Conservation (phyloP, 1,140 invertebrate species). For the Drosophila tristis region DNA sequence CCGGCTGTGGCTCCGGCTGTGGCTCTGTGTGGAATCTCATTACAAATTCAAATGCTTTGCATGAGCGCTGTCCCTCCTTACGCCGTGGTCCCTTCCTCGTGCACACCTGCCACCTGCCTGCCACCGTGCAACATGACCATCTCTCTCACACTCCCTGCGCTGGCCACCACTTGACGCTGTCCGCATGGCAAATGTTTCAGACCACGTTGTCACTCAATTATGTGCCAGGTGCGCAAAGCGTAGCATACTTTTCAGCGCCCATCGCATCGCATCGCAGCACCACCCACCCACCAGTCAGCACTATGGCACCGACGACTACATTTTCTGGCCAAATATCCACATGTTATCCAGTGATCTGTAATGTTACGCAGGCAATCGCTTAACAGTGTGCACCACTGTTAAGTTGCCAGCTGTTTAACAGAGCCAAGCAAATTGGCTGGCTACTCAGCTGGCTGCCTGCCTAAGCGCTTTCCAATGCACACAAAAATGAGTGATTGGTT, state of each 20-base stretch:
- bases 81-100: neutral
- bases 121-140: constrained; percentile 3
- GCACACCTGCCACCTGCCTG: constrained; percentile 12
- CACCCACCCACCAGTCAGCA: constrained; percentile 2
- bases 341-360: too few relatives aligned
- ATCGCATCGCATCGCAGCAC: constrained; percentile 5
- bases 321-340: too few relatives aligned
- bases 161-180: constrained; percentile 47
- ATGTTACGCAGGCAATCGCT: too few relatives aligned
- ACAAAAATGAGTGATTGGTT: too few relatives aligned
- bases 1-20: neutral
- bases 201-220: constrained; percentile 80
- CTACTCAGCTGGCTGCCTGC: too few relatives aligned
- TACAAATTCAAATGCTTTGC: constrained; percentile 75
- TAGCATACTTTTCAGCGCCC: constrained; percentile 72
- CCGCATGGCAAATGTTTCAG: constrained; percentile 72
- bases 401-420: too few relatives aligned
- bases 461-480: too few relatives aligned
- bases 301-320: neutral
- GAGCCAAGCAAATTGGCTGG: too few relatives aligned
- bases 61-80: constrained; percentile 36
- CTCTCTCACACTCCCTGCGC: constrained; percentile 19
- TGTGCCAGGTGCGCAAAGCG: constrained; percentile 72
- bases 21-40: constrained; percentile 69
- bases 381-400: too few relatives aligned